A percentile compares a stretch with the other conserved stretches of the same genome.
These are phyloP conservation scores for Melangyna quadrimaculata DNA, from an alignment of 2,888 invertebrate species.

Conservation along the genomic window DNA sequence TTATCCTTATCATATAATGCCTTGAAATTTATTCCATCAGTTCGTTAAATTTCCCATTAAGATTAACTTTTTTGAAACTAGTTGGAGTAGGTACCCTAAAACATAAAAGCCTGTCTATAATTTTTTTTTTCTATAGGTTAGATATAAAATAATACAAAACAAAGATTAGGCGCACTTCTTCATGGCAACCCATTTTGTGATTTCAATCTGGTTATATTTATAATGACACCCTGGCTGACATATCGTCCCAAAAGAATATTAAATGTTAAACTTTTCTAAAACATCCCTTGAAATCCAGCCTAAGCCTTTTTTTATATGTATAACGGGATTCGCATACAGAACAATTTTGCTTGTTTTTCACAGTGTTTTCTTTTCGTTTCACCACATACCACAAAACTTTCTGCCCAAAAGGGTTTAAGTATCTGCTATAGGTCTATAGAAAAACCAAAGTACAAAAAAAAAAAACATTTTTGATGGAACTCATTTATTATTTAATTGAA, in stretches of 20 bases:
- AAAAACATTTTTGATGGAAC: conserved; percentile 48
- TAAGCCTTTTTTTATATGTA: neutral
- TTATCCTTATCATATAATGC: no score
- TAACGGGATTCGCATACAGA: neutral
- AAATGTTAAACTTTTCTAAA: conserved; percentile 10
- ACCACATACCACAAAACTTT: conserved; percentile 42
- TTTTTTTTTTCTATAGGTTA: neutral
- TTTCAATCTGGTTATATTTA: conserved; percentile 34
- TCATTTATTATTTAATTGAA: conserved; percentile 68
- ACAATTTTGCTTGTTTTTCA: neutral
- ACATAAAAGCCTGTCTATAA: neutral
- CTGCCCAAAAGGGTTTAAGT: conserved; percentile 37
- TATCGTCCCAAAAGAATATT: conserved; percentile 22
- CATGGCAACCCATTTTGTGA: conserved; percentile 8
- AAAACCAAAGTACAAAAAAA: conserved; percentile 1
- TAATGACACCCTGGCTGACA: conserved; percentile 29
- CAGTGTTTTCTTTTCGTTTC: neutral
- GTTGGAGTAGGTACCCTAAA: neutral
- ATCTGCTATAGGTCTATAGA: neutral
- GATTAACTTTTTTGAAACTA: neutral
- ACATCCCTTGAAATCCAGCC: neutral
- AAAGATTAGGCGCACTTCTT: conserved; percentile 12
- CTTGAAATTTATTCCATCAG: neutral
- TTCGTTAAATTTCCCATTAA: neutral
- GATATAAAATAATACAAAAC: neutral